Conservation (phyloP, 53 echinoderm and acorn worm species). For the Mesocentrotus franciscanus region DNA sequence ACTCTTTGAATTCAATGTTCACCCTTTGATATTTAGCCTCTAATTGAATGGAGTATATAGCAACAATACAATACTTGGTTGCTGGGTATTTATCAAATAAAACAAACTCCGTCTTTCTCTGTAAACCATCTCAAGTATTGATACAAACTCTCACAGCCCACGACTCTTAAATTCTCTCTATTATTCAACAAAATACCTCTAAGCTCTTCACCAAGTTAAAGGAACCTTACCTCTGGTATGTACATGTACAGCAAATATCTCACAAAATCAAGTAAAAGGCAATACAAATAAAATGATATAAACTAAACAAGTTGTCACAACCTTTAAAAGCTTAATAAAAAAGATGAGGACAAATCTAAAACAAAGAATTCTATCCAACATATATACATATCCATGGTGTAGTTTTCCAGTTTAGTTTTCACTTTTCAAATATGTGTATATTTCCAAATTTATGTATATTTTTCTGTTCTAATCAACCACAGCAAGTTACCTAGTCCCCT, state of each 20-base stretch:
- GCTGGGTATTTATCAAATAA: constrained; percentile 8
- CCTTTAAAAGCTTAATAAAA: no score
- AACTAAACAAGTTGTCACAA: no score
- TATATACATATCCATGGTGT: no score
- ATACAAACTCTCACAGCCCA: not conserved
- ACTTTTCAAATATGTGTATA: no score
- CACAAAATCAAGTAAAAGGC: not conserved
- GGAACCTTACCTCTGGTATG: not conserved
- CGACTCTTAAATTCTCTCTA: not conserved
- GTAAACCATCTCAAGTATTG: not conserved
- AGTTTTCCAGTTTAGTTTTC: no score
- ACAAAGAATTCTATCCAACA: no score
- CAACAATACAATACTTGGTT: constrained; percentile 17
- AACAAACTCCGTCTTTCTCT: not conserved
- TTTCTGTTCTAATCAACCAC: no score
- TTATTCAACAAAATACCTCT: not conserved
- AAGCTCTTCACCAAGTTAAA: not conserved
- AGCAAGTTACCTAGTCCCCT: no score
- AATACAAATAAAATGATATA: not conserved
- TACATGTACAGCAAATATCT: no score
- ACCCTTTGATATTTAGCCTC: constrained; percentile 12
- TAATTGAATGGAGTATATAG: not conserved
- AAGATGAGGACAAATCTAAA: no score
- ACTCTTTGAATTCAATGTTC: not conserved
- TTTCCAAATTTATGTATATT: no score